Evolutionary conservation across 2,888 invertebrate genomes (phyloP).

Genomic region (Branchellion lobata): DNA sequence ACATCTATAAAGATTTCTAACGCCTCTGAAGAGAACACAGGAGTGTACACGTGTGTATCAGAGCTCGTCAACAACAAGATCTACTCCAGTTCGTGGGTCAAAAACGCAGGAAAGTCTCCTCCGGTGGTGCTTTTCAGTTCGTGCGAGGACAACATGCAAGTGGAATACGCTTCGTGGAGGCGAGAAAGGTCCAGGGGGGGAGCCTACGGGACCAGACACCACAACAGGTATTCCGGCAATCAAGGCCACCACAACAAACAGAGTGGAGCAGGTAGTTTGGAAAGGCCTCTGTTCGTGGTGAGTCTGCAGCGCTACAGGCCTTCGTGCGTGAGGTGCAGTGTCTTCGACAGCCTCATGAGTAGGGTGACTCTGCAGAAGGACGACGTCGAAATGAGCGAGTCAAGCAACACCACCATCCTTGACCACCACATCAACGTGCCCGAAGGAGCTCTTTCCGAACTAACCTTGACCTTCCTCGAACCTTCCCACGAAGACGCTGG

Average conservation of each 20-base stretch:
- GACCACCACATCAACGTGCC: constrained; percentile 35
- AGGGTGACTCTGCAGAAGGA: not conserved
- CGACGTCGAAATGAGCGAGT: not conserved
- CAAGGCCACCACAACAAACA: not conserved
- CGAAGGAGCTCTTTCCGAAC: constrained; percentile 29
- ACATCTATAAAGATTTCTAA: constrained; percentile 21
- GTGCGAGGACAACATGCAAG: constrained; percentile 18
- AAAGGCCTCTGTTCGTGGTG: constrained; percentile 20
- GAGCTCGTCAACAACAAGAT: constrained; percentile 15
- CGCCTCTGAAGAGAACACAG: constrained; percentile 22
- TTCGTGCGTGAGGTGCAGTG: constrained; percentile 33
- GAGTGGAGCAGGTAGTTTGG: not conserved
- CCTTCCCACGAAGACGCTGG: constrained; percentile 14
- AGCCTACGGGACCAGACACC: not conserved
- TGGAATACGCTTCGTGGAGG: not conserved
- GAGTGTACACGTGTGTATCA: constrained; percentile 29
- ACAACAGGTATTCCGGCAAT: not conserved
- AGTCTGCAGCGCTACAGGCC: not conserved
- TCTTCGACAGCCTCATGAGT: constrained; percentile 28
- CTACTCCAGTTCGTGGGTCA: constrained; percentile 32
- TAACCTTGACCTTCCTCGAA: constrained; percentile 24
- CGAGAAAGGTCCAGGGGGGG: no score
- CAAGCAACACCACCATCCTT: not conserved
- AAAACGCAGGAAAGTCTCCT: not conserved
- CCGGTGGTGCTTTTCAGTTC: constrained; percentile 25